Base-by-base conservation (phyloP, 2,888 invertebrate species). In the Quadriops clusia region DNA sequence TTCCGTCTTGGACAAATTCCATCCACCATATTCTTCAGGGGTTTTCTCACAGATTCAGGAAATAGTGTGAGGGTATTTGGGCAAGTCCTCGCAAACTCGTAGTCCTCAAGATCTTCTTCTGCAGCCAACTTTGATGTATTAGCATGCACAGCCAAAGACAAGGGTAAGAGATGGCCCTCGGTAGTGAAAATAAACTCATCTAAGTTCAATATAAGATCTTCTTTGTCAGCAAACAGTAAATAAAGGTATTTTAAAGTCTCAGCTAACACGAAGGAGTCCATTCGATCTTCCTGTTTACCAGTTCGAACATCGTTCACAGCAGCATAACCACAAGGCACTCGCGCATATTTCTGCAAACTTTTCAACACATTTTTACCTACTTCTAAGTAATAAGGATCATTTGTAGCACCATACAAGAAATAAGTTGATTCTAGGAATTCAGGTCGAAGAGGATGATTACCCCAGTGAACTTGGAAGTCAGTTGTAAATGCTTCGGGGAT, bases 401-500 rank as follows among this genome's bases (percentile, higher is more conserved):
- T 81, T 0, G 97, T 98, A 1, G 97, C 95, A 50, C 82, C 79
- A 60, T 91, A 93, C 9, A 98, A 67, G 60, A 95, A 95, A 59
- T 97, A 98, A 0, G 97, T 98, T 0, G 94, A 94, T 62, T 98
- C 97, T 26, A 98, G 68, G 63, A 98, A 97, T 61, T 98, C 97
- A 0, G 97, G 97, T 20, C 97, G 72, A 3, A 98, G 64, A 2
- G 93, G 94, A 64, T 97, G 93, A 56, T 95, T 93, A 2, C 89
- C 94, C 97, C 97, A 98, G 54, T 97, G 94, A 5, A 98, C 90
- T 75, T 81, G 56, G 31, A 97, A 93, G 61, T 97, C 95, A 1
- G 89, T 86, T 0, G 97, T 97, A 59, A 98, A 98, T 3, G 97
- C 97, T 67, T 98, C 97, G 1, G 97, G 97, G 50, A 98, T 80